Base-by-base conservation (phyloP, 2,797 vertebrate genomes). In the Neosilurus mollespiculum region DNA sequence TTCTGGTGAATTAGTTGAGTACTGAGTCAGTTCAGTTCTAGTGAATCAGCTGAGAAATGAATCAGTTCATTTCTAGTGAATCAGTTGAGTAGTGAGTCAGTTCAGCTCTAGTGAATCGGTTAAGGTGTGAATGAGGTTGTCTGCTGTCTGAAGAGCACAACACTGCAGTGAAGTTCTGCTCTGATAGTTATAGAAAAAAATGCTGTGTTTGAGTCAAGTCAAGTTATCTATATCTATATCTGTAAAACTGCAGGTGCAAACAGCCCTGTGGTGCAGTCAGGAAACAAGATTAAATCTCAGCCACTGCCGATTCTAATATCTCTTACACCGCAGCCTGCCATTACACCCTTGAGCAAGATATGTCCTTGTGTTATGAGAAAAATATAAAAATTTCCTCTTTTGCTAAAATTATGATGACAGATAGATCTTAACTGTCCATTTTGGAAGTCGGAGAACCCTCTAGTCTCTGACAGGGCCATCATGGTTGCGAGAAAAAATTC, bases 251-350 rank as follows among this genome's bases (percentile, higher is more conserved):
- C 73, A 78, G 80, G 65, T 82, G 70, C 80, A 71, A 70, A 78
- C 58, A 75, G 49, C 76, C 81, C 76, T 20, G 75, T 73, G 67
- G 80, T n/a, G 59, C 66, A 79, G 22, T 71, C 51, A 78, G 53
- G 76, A 73, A 85, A 49, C 56, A 37, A 81, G 84, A 85, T 85
- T 82, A 85, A 80, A 82, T 82, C 80, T 79, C 84, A 79, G 80
- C 54, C 80, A 67, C 75, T 82, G 81, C 67, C 66, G 34, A 66
- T 79, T 85, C 67, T 73, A 82, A 82, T 85, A 85, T 82, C 67
- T 66, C 53, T 16, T 15, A 67, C 79, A 30, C 54, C 11, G 75
- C 58, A 54, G 80, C 69, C 80, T 66, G 59, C 59, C 76, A 82
- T 78, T 81, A 78, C 80, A 85, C 66, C 84, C 81, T 66, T 66